These are phyloP conservation scores for Rynchops niger DNA, from an alignment of 2,113 vertebrate genomes.

Conservation along the genomic window DNA sequence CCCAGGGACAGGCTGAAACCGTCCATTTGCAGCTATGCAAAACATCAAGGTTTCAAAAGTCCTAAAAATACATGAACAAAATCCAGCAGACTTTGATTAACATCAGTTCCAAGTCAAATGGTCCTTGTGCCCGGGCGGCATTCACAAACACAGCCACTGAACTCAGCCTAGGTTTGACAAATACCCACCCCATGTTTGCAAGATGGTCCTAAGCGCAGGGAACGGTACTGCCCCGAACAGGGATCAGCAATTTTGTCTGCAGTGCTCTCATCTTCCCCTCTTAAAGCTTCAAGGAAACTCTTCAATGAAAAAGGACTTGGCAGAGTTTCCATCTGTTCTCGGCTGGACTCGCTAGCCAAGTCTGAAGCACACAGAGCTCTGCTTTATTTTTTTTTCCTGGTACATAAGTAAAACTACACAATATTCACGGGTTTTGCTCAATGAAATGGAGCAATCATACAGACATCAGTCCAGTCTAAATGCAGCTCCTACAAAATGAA, in stretches of 20 bases:
- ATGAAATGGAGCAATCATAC: background rate
- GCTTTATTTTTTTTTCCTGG: background rate
- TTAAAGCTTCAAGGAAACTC: conserved; percentile 55
- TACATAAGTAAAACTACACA: background rate
- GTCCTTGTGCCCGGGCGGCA: background rate
- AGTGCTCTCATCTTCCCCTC: background rate
- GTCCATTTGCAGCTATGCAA: background rate
- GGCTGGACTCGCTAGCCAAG: background rate
- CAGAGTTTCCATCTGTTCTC: conserved; percentile 68
- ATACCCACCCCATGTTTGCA: background rate
- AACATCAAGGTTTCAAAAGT: background rate
- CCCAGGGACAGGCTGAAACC: background rate
- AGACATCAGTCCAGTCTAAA: conserved; percentile 26
- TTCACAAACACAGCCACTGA: background rate
- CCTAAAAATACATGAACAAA: background rate
- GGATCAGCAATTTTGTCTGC: background rate
- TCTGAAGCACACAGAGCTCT: conserved; percentile 17
- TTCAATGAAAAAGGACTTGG: conserved; percentile 63
- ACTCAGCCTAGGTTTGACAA: background rate
- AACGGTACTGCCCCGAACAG: background rate
- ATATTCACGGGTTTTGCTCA: background rate
- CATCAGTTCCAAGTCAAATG: background rate
- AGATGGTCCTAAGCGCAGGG: background rate
- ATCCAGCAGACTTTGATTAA: background rate
- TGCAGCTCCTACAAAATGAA: conserved; percentile 12